These are phyloP conservation scores for Eremobia ochroleuca DNA, from an alignment of 2,888 invertebrate genomes.

Conservation along the genomic window DNA sequence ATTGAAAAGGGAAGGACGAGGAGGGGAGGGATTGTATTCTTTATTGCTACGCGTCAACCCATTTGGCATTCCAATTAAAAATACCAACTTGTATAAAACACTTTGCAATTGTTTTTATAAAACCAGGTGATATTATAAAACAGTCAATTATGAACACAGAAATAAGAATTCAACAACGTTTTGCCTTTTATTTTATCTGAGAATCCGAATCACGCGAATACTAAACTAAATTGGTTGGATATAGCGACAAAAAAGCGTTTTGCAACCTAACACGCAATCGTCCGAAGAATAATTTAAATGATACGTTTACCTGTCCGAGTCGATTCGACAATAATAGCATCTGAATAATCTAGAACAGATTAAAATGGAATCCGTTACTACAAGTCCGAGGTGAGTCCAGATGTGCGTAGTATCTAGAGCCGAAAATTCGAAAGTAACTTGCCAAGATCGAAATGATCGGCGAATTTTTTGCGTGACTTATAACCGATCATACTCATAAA, in stretches of 20 bases:
- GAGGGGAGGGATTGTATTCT: slow-evolving; percentile 17
- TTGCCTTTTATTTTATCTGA: slow-evolving; percentile 72
- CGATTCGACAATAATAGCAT: slow-evolving; percentile 80
- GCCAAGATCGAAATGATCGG: slow-evolving; percentile 31
- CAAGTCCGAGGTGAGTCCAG: slow-evolving; percentile 56
- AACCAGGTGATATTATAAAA: slow-evolving; percentile 55
- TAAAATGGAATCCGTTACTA: slow-evolving; percentile 71
- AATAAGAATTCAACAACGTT: slow-evolving; percentile 60
- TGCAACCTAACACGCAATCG: slow-evolving; percentile 85
- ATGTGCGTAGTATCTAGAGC: slow-evolving; percentile 61
- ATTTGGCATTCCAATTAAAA: slow-evolving; percentile 43
- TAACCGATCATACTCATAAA: slow-evolving; percentile 43
- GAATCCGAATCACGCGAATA: slow-evolving; percentile 87
- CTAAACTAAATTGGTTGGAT: slow-evolving; percentile 83
- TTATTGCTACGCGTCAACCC: slow-evolving; percentile 18
- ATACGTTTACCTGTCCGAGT: slow-evolving; percentile 83
- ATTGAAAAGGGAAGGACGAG: too few species aligned
- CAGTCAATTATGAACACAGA: slow-evolving; percentile 64
- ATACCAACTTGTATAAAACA: slow-evolving; percentile 29
- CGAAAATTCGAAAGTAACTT: slow-evolving; percentile 63
- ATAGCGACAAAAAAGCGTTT: slow-evolving; percentile 86
- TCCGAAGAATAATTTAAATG: slow-evolving; percentile 84
- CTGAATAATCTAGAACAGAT: slow-evolving; percentile 77
- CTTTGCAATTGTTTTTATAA: slow-evolving; percentile 55
- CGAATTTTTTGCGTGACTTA: slow-evolving; percentile 48